Percentiles rank a stretch among this genome's conserved stretches.
Conservation (phyloP, 2,888 invertebrate species). For the Phorcus lineatus region DNA sequence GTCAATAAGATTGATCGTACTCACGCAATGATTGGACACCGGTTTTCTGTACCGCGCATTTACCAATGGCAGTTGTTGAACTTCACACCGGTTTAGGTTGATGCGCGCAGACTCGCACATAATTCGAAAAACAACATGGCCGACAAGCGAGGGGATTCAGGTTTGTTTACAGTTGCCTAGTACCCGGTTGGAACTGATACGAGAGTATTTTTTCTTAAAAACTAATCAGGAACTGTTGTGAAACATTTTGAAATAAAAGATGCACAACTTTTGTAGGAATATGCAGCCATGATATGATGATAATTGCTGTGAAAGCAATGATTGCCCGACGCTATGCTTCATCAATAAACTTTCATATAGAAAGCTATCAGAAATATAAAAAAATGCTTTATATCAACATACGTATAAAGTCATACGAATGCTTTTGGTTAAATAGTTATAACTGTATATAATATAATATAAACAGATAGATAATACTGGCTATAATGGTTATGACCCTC, state of each 20-base stretch:
- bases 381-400: too few species aligned
- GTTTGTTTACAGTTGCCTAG: constrained; percentile 73
- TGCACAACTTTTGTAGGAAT: neutral
- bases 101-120: neutral
- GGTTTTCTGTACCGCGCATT: neutral
- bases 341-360: too few species aligned
- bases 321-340: neutral
- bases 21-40: neutral
- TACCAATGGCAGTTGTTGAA: constrained; percentile 5
- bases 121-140: constrained; percentile 64
- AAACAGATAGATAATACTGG: too few species aligned
- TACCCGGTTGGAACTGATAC: constrained; percentile 1
- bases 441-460: too few species aligned
- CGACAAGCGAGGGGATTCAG: constrained; percentile 74
- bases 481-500: too few species aligned
- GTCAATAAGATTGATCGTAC: neutral
- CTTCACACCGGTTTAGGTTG: constrained; percentile 16
- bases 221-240: too few species aligned
- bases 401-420: too few species aligned
- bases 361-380: too few species aligned
- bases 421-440: too few species aligned
- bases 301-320: neutral
- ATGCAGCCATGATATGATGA: neutral
- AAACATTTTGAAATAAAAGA: too few species aligned
- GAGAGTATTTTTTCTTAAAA: too few species aligned